These are phyloP conservation scores for Oreohelix idahoensis DNA, from an alignment of 1,140 invertebrate species.

Conservation along the genomic window DNA sequence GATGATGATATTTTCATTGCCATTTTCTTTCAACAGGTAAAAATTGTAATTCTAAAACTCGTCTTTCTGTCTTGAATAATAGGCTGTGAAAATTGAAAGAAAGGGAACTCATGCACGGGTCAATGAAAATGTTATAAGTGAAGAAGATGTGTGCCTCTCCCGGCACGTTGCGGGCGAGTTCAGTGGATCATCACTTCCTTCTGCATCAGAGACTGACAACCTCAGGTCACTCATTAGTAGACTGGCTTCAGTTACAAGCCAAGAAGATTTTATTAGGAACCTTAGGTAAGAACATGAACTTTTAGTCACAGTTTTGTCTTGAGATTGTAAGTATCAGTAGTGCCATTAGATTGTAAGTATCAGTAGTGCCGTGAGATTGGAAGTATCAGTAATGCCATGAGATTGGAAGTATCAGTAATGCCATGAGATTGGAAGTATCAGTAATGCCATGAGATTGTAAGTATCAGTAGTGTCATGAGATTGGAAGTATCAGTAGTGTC, in stretches of 20 bases:
- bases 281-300: constrained; percentile 51
- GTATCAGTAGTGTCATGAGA: too few relatives aligned
- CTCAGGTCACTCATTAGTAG: constrained; percentile 46
- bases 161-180: not conserved
- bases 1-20: too few relatives aligned
- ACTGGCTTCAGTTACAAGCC: constrained; percentile 54
- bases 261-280: constrained; percentile 58
- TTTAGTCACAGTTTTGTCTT: too few relatives aligned
- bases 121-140: not conserved
- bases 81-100: not conserved
- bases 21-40: not conserved
- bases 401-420: too few relatives aligned
- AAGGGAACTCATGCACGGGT: not conserved
- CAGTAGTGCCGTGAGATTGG: too few relatives aligned
- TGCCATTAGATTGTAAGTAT: too few relatives aligned
- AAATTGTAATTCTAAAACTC: too few relatives aligned
- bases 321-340: too few relatives aligned
- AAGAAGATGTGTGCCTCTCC: not conserved
- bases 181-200: not conserved
- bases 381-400: too few relatives aligned
- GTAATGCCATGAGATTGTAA: too few relatives aligned
- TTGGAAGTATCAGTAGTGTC: too few relatives aligned
- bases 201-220: not conserved
- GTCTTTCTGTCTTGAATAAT: not conserved
- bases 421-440: too few relatives aligned